Percentiles rank a stretch among this genome's conserved stretches.
Evolutionary conservation across 2,888 invertebrate species (phyloP).

Genomic region (Bombyx huttoni): DNA sequence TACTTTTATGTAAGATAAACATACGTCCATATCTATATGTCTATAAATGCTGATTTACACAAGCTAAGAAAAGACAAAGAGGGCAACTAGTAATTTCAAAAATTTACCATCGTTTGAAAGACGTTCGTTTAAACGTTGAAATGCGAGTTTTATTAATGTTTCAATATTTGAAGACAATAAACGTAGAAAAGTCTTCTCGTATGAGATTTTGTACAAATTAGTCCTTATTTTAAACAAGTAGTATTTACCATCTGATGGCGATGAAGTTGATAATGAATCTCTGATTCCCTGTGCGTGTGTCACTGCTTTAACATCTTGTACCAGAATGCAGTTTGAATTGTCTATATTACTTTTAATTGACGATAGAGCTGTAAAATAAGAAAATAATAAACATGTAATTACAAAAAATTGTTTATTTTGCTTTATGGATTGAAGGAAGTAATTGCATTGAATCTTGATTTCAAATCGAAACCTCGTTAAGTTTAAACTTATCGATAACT

Average conservation of each 20-base stretch:
- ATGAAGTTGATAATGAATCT: conserved; percentile 75
- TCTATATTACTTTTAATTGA: conserved; percentile 92
- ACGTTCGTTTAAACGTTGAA: too few species aligned
- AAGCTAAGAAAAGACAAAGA: too few species aligned
- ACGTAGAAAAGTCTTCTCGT: too few species aligned
- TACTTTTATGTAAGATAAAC: conserved; percentile 4
- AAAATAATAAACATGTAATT: conserved; percentile 5
- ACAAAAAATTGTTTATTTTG: background rate
- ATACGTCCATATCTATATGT: too few species aligned
- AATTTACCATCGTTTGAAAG: too few species aligned
- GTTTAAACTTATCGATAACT: conserved; percentile 39
- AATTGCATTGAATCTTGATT: conserved; percentile 33
- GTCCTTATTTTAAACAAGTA: too few species aligned
- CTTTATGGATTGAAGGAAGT: conserved; percentile 11
- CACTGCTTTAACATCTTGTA: conserved; percentile 90
- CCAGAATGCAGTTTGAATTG: conserved; percentile 90
- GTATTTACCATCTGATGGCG: conserved; percentile 56
- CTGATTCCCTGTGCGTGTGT: conserved; percentile 89
- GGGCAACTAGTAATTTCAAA: too few species aligned
- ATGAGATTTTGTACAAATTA: too few species aligned
- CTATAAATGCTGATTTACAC: too few species aligned
- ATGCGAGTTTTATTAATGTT: too few species aligned
- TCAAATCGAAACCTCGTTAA: conserved; percentile 52
- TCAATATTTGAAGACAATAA: too few species aligned
- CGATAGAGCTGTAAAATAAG: conserved; percentile 83